Evolutionary conservation across 1,140 invertebrate genomes (phyloP), one percentile per base, ranked within the genome.

Genomic region (Lepeophtheirus salmonis): DNA sequence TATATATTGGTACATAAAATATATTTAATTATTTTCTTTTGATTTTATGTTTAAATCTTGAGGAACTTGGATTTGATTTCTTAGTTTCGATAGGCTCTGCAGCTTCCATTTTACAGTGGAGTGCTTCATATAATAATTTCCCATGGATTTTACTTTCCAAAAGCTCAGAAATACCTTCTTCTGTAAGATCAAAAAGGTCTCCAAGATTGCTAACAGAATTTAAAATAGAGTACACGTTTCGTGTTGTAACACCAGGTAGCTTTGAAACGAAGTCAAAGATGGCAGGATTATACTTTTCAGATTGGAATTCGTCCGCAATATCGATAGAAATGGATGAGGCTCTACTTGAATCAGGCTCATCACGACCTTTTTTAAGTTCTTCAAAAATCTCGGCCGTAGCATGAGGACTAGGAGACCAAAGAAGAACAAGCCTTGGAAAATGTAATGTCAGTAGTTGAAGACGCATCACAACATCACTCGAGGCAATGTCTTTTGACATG

Each of bases 351-450:
- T 51, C 48, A 6, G 66, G 64, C 48, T 67, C 24, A 16, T 54
- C 53, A 3, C 62, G 52, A 20, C 50, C 60, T 41, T 63, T 69
- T 68, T 79, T 79, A 0, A 79, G 65, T 62, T 79, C 73, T 69
- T 94, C 86, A 73, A 97, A 96, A 24, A 97, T 73, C 75, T 97
- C 89, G 0, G 91, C 88, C 16, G 89, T 90, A 17, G 89, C 89
- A 71, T 89, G 86, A 0, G 92, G 89, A 71, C 83, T 90, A 2
- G 87, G 87, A 25, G 89, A 96, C 94, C 94, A 97, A 13, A 97
- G 81, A 4, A 97, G 73, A 64, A 87, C 80, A 22, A 97, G 74
- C 66, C 82, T 81, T 3, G 92, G 90, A 73, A 97, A 97, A 72
- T 96, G 89, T 63, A 97, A 73, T 0, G 91, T 96, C 0, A 97